Evolutionary conservation across 2,113 vertebrate genomes (phyloP).

Genomic region (Nothoprocta perdicaria): DNA sequence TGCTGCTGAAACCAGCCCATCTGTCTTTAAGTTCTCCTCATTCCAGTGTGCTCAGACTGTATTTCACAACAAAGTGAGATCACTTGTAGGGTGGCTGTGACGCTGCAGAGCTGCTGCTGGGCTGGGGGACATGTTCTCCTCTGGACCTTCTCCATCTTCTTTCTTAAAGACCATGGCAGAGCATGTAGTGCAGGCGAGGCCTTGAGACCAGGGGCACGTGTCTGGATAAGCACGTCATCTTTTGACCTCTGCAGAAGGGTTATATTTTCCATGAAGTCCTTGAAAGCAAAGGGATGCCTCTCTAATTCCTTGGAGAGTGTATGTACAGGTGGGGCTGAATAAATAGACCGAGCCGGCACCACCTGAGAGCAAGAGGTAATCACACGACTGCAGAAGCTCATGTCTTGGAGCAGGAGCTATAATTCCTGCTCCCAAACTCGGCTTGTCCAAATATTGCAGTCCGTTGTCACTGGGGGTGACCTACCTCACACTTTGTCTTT

Average conservation of each 20-base stretch:
- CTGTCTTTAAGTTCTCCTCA: background rate
- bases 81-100: too few relatives aligned
- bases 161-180: too few relatives aligned
- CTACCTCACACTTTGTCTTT: background rate
- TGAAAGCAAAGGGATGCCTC: background rate
- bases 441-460: rapidly evolving
- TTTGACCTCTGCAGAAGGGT: background rate
- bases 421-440: background rate
- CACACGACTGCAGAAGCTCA: background rate
- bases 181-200: background rate
- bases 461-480: background rate
- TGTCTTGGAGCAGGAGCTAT: background rate
- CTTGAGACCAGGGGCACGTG: background rate
- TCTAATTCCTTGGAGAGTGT: too few relatives aligned
- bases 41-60: background rate
- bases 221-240: background rate
- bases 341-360: background rate
- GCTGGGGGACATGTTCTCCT: too few relatives aligned
- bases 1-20: background rate
- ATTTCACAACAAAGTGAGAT: background rate
- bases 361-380: background rate
- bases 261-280: background rate
- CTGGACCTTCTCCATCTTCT: too few relatives aligned
- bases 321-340: background rate
- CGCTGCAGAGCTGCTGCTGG: too few relatives aligned